These are phyloP conservation scores for Drosophila neonasuta DNA, from an alignment of 2,888 invertebrate genomes.

Conservation along the genomic window DNA sequence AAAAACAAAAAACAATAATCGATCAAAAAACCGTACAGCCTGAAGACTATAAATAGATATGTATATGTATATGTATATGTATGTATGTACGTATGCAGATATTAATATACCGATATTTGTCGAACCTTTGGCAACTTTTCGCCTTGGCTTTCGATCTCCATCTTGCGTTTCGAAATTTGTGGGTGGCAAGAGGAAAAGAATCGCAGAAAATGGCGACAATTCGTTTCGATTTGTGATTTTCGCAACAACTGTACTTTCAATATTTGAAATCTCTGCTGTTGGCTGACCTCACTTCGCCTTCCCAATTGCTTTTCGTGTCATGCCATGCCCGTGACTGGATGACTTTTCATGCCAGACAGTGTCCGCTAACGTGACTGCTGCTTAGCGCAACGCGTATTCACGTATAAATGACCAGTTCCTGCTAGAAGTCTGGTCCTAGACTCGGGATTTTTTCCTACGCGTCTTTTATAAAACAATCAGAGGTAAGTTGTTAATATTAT, in stretches of 20 bases:
- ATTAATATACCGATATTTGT: no score
- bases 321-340: no score
- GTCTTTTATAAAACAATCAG: no score
- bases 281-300: slow-evolving; percentile 4
- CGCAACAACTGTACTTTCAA: slow-evolving; percentile 43
- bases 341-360: no score
- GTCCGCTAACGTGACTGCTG: no score
- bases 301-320: no score
- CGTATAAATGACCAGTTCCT: no score
- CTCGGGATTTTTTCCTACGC: no score
- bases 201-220: slow-evolving; percentile 33
- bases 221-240: neutral
- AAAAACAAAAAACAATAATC: slow-evolving; percentile 10
- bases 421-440: no score
- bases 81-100: neutral
- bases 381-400: no score
- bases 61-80: neutral
- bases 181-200: slow-evolving; percentile 4
- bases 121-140: slow-evolving; percentile 22
- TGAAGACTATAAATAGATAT: neutral
- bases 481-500: no score
- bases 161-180: slow-evolving; percentile 22
- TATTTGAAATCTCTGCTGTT: slow-evolving; percentile 3
- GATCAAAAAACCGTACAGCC: neutral
- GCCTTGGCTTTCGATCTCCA: slow-evolving; percentile 39